Conservation (phyloP, 2,888 invertebrate species). For the Acrobasis consociella region DNA sequence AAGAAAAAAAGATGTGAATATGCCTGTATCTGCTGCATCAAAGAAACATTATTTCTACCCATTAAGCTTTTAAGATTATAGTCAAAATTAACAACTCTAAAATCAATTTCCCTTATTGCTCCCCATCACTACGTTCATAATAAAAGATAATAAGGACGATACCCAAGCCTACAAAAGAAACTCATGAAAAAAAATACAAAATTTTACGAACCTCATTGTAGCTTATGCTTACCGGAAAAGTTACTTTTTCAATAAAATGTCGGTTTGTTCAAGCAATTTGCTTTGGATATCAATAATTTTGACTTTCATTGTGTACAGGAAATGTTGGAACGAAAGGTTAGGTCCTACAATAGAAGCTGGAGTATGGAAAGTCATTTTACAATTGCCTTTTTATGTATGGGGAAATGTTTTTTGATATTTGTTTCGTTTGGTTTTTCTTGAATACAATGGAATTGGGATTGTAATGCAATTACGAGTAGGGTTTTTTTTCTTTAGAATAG, state of each 20-base stretch:
- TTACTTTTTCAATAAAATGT: constrained; percentile 23
- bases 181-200: constrained; percentile 29
- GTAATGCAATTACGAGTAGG: not conserved
- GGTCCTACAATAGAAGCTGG: constrained; percentile 17
- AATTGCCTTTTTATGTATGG: constrained; percentile 3
- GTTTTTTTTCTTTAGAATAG: not conserved
- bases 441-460: not conserved
- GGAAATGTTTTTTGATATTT: not conserved
- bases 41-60: too few relatives aligned
- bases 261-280: constrained; percentile 25
- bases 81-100: not conserved
- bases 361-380: constrained; percentile 5
- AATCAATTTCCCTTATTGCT: not conserved
- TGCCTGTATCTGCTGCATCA: too few relatives aligned
- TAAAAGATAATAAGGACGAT: constrained; percentile 37
- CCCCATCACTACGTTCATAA: constrained; percentile 31
- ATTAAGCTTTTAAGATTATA: too few relatives aligned
- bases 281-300: constrained; percentile 23
- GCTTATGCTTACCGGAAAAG: constrained; percentile 20
- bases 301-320: constrained; percentile 21
- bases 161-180: constrained; percentile 29
- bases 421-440: not conserved
- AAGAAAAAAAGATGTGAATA: too few relatives aligned
- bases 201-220: constrained; percentile 14
- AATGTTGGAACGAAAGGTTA: constrained; percentile 10